A percentile compares a stretch with the other conserved stretches of the same genome.
These are phyloP conservation scores for Sebastes variabilis DNA, from an alignment of 2,797 vertebrate genomes.

Conservation along the genomic window DNA sequence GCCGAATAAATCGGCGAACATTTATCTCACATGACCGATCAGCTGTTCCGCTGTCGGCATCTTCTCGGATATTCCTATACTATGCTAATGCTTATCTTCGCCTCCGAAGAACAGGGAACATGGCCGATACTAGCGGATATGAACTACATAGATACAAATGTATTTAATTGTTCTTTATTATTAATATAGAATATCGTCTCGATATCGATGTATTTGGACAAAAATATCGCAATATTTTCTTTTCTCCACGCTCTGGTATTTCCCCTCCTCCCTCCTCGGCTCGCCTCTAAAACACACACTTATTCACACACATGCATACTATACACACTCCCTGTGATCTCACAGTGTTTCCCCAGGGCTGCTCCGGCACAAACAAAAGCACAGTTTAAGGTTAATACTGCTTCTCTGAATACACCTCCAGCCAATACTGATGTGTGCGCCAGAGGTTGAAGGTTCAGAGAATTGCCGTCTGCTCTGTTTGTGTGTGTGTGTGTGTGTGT, in stretches of 20 bases:
- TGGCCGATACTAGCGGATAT: too few species aligned
- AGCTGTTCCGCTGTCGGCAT: too few species aligned
- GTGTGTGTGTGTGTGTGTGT: background rate
- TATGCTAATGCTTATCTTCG: too few species aligned
- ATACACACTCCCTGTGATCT: slow-evolving; percentile 20
- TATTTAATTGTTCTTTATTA: too few species aligned
- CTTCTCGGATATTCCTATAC: too few species aligned
- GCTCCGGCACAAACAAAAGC: slow-evolving; percentile 25
- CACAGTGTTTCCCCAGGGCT: background rate
- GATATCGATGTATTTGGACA: accelerated
- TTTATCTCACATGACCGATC: too few species aligned
- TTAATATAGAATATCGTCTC: too few species aligned
- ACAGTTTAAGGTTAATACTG: slow-evolving; percentile 26
- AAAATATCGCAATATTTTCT: too few species aligned
- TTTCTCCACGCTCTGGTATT: background rate
- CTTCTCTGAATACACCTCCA: slow-evolving; percentile 14
- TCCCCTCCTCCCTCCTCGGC: too few species aligned
- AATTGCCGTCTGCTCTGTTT: background rate
- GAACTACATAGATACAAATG: too few species aligned
- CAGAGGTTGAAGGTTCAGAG: slow-evolving; percentile 11
- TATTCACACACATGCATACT: background rate
- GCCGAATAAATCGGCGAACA: too few species aligned
- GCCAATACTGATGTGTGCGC: background rate
- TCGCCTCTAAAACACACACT: background rate
- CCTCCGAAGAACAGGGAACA: too few species aligned